These are phyloP conservation scores for Blennius ocellaris DNA, from an alignment of 2,113 vertebrate genomes.

Conservation along the genomic window DNA sequence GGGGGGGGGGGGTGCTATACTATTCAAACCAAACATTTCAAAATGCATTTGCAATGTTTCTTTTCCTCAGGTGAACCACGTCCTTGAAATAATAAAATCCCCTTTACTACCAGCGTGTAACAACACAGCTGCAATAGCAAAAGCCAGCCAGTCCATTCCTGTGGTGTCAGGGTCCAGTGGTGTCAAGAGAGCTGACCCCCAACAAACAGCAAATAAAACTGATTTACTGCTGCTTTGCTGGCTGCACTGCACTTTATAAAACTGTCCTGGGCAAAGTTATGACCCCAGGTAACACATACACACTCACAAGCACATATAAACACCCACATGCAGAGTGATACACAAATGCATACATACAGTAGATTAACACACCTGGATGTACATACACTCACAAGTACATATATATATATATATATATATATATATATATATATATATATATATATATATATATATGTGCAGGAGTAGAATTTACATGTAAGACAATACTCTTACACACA, in stretches of 20 bases:
- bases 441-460: slow-evolving; percentile 39
- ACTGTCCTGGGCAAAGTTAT: slow-evolving; percentile 80
- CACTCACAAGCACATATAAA: slow-evolving; percentile 34
- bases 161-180: slow-evolving; percentile 70
- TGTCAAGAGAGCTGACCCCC: slow-evolving; percentile 79
- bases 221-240: slow-evolving; percentile 77
- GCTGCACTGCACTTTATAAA: slow-evolving; percentile 80
- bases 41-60: slow-evolving; percentile 29
- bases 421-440: slow-evolving; percentile 54
- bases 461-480: slow-evolving; percentile 19
- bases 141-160: slow-evolving; percentile 71
- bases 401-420: slow-evolving; percentile 53
- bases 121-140: slow-evolving; percentile 81
- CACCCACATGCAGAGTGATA: slow-evolving; percentile 12
- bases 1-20: not conserved
- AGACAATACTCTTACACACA: slow-evolving; percentile 13
- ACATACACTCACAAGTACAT: slow-evolving; percentile 5
- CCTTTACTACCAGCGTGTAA: slow-evolving; percentile 63
- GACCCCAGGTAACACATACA: slow-evolving; percentile 66
- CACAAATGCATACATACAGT: slow-evolving; percentile 22
- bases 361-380: not conserved
- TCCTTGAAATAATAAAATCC: slow-evolving; percentile 56
- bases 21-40: slow-evolving; percentile 49
- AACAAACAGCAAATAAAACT: slow-evolving; percentile 81
- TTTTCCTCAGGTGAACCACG: slow-evolving; percentile 68